phyloP scores from a whole-genome alignment of 2,888 invertebrate species.

The Drosophila anceps region DNA sequence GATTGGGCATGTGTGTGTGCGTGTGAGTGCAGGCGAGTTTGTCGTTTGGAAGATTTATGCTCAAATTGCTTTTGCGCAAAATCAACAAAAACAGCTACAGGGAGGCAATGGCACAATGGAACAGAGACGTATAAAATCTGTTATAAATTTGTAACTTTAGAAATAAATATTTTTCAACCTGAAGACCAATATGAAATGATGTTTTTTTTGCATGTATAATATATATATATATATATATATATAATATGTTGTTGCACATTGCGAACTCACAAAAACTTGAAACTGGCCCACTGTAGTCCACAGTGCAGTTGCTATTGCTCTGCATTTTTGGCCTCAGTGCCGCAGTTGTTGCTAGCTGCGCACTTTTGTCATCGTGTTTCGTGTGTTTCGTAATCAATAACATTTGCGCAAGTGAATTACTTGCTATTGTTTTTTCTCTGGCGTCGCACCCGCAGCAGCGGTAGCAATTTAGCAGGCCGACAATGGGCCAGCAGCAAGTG shows the following conservation, averaged over 20 bases:
- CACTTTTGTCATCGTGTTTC: conserved; percentile 66
- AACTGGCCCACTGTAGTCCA: conserved; percentile 44
- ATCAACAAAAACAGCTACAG: conserved; percentile 63
- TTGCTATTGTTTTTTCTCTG: conserved; percentile 66
- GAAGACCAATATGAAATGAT: too few relatives aligned
- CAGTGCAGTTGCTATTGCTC: conserved; percentile 27
- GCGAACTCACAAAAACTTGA: accelerated
- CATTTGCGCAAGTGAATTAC: conserved; percentile 79
- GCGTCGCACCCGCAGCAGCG: conserved; percentile 17
- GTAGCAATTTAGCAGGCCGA: conserved; percentile 35
- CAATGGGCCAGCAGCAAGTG: conserved; percentile 58
- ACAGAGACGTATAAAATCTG: not conserved
- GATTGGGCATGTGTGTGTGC: conserved; percentile 1
- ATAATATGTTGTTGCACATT: not conserved
- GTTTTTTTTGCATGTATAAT: not conserved
- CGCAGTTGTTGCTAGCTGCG: conserved; percentile 54
- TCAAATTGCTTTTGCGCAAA: conserved; percentile 77
- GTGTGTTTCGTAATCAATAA: conserved; percentile 76
- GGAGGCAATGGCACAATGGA: conserved; percentile 42
- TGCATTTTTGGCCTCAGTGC: conserved; percentile 22
- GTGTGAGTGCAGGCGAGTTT: conserved; percentile 61
- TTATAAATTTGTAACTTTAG: not conserved
- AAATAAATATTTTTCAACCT: too few relatives aligned
- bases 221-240: not conserved
- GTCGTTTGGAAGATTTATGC: conserved; percentile 77